Conservation (phyloP, 2,888 invertebrate genomes). For the Campaea margaritaria region DNA sequence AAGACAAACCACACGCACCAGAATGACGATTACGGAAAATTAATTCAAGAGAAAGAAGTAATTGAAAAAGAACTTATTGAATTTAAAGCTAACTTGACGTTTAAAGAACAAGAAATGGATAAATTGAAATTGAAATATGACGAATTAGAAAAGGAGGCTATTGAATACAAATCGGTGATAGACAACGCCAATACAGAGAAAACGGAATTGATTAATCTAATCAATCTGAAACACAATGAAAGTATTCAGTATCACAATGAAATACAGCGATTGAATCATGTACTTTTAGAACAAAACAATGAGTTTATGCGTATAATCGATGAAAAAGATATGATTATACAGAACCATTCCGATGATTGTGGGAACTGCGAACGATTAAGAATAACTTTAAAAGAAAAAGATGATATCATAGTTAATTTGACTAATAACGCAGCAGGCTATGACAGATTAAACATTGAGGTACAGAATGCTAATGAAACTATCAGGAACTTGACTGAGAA, state of each 20-base stretch:
- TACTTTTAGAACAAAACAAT: conserved; percentile 81
- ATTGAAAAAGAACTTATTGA: conserved; percentile 58
- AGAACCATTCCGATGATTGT: conserved; percentile 54
- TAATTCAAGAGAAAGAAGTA: conserved; percentile 63
- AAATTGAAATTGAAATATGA: conserved; percentile 55
- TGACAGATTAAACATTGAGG: conserved; percentile 71
- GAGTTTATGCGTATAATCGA: conserved; percentile 67
- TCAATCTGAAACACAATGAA: conserved; percentile 94
- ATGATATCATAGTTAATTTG: conserved; percentile 66
- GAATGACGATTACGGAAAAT: conserved; percentile 63
- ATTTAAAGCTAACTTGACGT: conserved; percentile 51
- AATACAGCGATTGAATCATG: conserved; percentile 90
- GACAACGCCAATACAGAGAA: conserved; percentile 82
- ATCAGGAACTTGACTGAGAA: conserved; percentile 87
- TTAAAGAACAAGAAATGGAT: conserved; percentile 57
- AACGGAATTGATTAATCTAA: conserved; percentile 88
- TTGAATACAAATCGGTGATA: conserved; percentile 61
- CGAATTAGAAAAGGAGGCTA: conserved; percentile 56
- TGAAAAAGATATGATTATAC: conserved; percentile 62
- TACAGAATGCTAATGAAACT: conserved; percentile 84
- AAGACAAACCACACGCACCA: conserved; percentile 54
- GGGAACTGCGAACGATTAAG: conserved; percentile 63
- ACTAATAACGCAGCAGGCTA: conserved; percentile 60
- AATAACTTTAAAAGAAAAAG: conserved; percentile 68
- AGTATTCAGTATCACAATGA: conserved; percentile 93